Evolutionary conservation across 2,888 invertebrate species (phyloP), one percentile per base, ranked within the genome.

Genomic region (Callyntrura guangdongensis): DNA sequence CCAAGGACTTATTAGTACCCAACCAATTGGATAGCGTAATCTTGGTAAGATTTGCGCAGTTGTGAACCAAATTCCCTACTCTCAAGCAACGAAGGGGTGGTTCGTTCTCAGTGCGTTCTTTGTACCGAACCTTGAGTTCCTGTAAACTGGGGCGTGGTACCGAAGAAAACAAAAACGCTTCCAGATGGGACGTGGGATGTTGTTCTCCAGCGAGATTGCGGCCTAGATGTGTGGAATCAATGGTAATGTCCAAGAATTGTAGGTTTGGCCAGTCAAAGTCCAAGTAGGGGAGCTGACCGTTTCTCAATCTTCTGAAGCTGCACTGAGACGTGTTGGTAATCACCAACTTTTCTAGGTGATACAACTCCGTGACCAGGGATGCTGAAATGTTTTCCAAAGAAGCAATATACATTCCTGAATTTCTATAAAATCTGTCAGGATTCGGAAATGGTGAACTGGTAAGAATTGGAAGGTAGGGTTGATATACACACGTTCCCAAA

Each of bases 1-100:
- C 36, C 36, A 69, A 36, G n/a, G 27, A 14, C 36, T 69, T 9
- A 69, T 69, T 69, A 14, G 69, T 69, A n/a, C 69, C 69, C 0
- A 4, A 8, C 69, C 69, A 69, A 0, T 36, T 27, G 1, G 1
- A 14, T 9, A 69, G 36, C n/a, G 27, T 69, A 0, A 69, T n/a
- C n/a, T n/a, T n/a, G n/a, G n/a, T n/a, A n/a, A n/a, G n/a, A 12
- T n/a, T n/a, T 69, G n/a, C n/a, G 27, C 69, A 69, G 36, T 3
- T 36, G 27, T 27, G 69, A 36, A 69, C 69, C 27, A 0, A 22
- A 5, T 1, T 9, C 9, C 69, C 69, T 69, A 8, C n/a, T n/a
- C n/a, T n/a, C n/a, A n/a, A n/a, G n/a, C n/a, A n/a, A n/a, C n/a
- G n/a, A n/a, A n/a, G n/a, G n/a, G n/a, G n/a, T n/a, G n/a, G n/a